phyloP scores from a whole-genome alignment of 1,140 invertebrate species.

The Cydia pomonella region DNA sequence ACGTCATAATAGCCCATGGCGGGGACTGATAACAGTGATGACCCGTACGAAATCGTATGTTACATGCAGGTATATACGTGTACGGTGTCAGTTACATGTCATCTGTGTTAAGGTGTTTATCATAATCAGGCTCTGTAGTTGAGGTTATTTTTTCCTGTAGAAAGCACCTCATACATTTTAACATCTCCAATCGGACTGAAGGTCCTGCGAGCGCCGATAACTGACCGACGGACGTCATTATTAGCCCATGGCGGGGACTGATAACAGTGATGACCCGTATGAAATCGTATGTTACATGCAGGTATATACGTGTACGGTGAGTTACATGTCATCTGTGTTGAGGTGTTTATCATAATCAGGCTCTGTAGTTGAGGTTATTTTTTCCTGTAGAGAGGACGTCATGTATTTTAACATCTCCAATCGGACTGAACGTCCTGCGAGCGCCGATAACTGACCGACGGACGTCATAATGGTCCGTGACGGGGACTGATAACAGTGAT shows the following conservation, averaged over 20 bases:
- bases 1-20: constrained; percentile 16
- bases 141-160: too few relatives aligned
- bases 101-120: not conserved
- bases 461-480: not conserved
- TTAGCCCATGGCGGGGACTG: not conserved
- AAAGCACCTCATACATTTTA: too few relatives aligned
- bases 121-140: not conserved
- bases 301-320: not conserved
- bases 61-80: too few relatives aligned
- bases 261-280: not conserved
- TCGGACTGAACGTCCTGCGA: too few relatives aligned
- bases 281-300: not conserved
- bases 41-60: not conserved
- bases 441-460: not conserved
- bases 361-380: not conserved
- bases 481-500: not conserved
- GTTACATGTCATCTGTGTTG: not conserved
- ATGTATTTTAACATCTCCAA: too few relatives aligned
- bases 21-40: constrained; percentile 4
- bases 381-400: too few relatives aligned
- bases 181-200: too few relatives aligned
- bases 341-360: not conserved
- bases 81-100: not conserved
- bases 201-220: too few relatives aligned
- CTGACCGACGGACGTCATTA: constrained; percentile 2